These are phyloP conservation scores for Channa striata DNA, from an alignment of 2,797 vertebrate genomes.

Conservation along the genomic window DNA sequence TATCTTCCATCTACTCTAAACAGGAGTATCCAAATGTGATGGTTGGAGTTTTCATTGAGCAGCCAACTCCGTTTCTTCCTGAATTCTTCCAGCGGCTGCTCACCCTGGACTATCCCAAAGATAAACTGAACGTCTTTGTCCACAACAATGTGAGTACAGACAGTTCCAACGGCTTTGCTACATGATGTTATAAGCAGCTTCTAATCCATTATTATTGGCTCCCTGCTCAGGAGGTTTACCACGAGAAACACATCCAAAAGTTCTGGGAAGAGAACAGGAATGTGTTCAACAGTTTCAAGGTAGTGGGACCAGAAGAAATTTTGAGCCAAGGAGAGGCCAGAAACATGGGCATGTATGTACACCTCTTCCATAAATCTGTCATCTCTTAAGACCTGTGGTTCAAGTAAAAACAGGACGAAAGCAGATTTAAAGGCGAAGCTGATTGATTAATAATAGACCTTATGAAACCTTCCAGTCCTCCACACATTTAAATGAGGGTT, in stretches of 20 bases:
- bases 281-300: conserved; percentile 89
- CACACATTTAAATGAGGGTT: background rate
- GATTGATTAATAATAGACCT: background rate
- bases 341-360: conserved; percentile 97
- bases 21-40: conserved; percentile 91
- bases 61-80: conserved; percentile 94
- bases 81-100: conserved; percentile 92
- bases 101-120: conserved; percentile 92
- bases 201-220: conserved; percentile 45
- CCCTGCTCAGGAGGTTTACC: conserved; percentile 93
- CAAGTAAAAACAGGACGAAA: conserved; percentile 2
- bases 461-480: background rate
- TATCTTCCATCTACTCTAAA: conserved; percentile 62
- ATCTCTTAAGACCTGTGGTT: conserved; percentile 16
- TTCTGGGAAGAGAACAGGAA: conserved; percentile 94
- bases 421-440: conserved; percentile 2
- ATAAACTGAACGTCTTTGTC: conserved; percentile 91
- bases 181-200: background rate
- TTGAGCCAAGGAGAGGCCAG: conserved; percentile 96
- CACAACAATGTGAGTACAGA: conserved; percentile 93
- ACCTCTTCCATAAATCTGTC: conserved; percentile 19
- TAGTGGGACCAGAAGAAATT: conserved; percentile 96
- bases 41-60: conserved; percentile 95
- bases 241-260: conserved; percentile 95
- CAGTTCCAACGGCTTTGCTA: conserved; percentile 30